Percentiles rank a stretch among this genome's conserved stretches.
Evolutionary conservation across 53 echinoderm and acorn worm genomes (phyloP).

Genomic region (Apostichopus leukothele): DNA sequence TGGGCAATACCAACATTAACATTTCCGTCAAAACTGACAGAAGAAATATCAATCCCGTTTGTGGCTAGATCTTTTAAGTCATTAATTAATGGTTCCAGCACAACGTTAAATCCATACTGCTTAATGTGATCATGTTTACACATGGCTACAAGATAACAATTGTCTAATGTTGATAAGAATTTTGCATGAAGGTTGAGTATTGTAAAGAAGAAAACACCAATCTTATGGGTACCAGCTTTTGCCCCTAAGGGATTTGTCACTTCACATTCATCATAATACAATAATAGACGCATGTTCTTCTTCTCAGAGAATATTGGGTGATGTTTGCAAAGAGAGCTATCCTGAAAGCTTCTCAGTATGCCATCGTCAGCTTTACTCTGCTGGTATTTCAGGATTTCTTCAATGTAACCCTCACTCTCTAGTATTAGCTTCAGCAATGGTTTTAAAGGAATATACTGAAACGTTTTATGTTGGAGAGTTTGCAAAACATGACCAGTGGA

Average conservation of each 20-base stretch:
- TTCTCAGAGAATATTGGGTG: conserved; percentile 41
- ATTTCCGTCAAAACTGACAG: conserved; percentile 50
- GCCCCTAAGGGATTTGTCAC: conserved; percentile 58
- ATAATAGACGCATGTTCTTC: conserved; percentile 40
- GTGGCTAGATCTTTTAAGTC: conserved; percentile 59
- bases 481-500: conserved; percentile 55
- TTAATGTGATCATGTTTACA: conserved; percentile 53
- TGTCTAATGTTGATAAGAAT: conserved; percentile 55
- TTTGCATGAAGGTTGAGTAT: conserved; percentile 49
- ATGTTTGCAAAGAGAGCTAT: conserved; percentile 36
- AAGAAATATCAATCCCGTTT: conserved; percentile 48
- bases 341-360: conserved; percentile 55
- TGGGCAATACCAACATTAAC: conserved; percentile 57
- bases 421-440: conserved; percentile 44
- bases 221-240: conserved; percentile 62
- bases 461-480: conserved; percentile 49
- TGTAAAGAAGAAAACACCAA: conserved; percentile 53
- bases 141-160: conserved; percentile 52
- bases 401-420: conserved; percentile 47
- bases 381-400: conserved; percentile 36
- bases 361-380: conserved; percentile 47
- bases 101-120: conserved; percentile 59
- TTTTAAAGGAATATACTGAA: conserved; percentile 59
- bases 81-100: conserved; percentile 50
- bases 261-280: conserved; percentile 60